Percentiles rank a stretch among this genome's conserved stretches.
phyloP scores from a whole-genome alignment of 2,888 invertebrate genomes.

The Xestia xanthographa region DNA sequence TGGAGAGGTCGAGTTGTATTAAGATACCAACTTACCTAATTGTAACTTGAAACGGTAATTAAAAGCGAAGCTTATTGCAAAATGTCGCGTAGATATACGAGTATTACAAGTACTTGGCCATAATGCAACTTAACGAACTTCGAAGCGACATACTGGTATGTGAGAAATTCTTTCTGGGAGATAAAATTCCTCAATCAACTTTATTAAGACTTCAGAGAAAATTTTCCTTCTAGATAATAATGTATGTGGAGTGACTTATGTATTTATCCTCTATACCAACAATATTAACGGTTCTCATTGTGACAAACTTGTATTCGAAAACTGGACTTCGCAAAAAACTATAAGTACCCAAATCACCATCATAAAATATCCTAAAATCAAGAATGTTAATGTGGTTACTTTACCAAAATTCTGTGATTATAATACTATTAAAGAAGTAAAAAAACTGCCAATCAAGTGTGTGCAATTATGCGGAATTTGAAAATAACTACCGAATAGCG shows the following conservation, averaged over 20 bases:
- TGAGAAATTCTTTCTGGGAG: slow-evolving; percentile 21
- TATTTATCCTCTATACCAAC: background rate
- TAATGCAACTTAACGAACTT: slow-evolving; percentile 37
- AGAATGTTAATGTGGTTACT: slow-evolving; percentile 3
- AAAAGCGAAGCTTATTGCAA: slow-evolving; percentile 52
- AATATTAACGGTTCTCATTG: background rate
- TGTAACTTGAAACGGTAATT: slow-evolving; percentile 65
- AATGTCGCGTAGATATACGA: slow-evolving; percentile 54
- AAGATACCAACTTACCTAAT: slow-evolving; percentile 64
- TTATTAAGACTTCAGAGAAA: slow-evolving; percentile 21
- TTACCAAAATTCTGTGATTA: slow-evolving; percentile 39
- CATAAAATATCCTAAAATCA: background rate
- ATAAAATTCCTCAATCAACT: slow-evolving; percentile 33
- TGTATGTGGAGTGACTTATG: background rate
- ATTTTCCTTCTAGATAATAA: background rate
- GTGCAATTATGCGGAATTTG: slow-evolving; percentile 40
- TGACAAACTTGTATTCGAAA: background rate
- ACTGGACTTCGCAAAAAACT: background rate
- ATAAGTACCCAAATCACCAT: background rate
- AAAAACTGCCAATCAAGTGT: slow-evolving; percentile 10
- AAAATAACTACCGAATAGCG: slow-evolving; percentile 38
- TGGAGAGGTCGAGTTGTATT: slow-evolving; percentile 65
- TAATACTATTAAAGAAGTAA: slow-evolving; percentile 32
- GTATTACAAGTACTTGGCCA: slow-evolving; percentile 25
- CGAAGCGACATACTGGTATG: slow-evolving; percentile 19